Evolutionary conservation across 2,888 invertebrate genomes (phyloP).

Genomic region (Cheilosia vernalis): DNA sequence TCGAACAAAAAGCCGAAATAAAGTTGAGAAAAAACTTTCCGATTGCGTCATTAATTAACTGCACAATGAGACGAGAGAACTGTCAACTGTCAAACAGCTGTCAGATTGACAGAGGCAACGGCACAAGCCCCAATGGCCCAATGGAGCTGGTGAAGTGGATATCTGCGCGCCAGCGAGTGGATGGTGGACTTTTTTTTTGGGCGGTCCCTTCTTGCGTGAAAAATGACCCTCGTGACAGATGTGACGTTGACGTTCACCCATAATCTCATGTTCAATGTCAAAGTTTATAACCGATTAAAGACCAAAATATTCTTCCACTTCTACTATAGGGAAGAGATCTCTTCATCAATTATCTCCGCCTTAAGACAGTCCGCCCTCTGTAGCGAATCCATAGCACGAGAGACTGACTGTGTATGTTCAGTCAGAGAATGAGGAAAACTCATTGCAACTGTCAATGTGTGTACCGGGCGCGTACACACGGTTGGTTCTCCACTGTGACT

Average conservation of each 20-base stretch:
- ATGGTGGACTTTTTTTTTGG: slow-evolving; percentile 21
- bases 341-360: slow-evolving; percentile 71
- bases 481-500: slow-evolving; percentile 25
- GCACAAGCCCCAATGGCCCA: slow-evolving; percentile 26
- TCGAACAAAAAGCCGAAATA: slow-evolving; percentile 17
- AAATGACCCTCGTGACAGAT: slow-evolving; percentile 71
- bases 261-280: slow-evolving; percentile 73
- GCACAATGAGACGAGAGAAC: slow-evolving; percentile 71
- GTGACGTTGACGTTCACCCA: slow-evolving; percentile 69
- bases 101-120: slow-evolving; percentile 49
- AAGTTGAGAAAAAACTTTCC: slow-evolving; percentile 37
- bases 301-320: slow-evolving; percentile 39
- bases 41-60: slow-evolving; percentile 73
- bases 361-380: slow-evolving; percentile 23
- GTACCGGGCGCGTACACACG: slow-evolving; percentile 16
- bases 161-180: slow-evolving; percentile 29
- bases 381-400: background rate
- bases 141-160: slow-evolving; percentile 53
- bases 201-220: slow-evolving; percentile 41
- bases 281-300: slow-evolving; percentile 74
- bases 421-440: slow-evolving; percentile 60
- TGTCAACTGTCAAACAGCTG: slow-evolving; percentile 74
- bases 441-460: slow-evolving; percentile 68
- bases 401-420: slow-evolving; percentile 31
- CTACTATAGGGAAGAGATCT: slow-evolving; percentile 32